Conservation (phyloP, 23 tunicate genomes). For the Halocynthia aurantium region DNA sequence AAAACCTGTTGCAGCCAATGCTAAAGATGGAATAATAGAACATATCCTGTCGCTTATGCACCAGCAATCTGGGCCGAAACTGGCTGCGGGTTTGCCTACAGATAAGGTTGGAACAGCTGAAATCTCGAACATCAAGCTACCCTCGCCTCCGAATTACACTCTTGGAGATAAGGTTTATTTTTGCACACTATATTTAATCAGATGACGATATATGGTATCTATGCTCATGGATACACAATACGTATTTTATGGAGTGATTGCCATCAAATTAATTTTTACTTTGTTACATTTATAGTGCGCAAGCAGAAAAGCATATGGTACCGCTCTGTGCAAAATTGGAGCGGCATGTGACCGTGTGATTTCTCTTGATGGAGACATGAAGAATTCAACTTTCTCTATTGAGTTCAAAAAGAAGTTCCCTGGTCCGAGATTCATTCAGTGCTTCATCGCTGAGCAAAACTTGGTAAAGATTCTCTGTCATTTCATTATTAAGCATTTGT, state of each 20-base stretch:
- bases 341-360: conserved; percentile 68
- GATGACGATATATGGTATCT: too few species aligned
- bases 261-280: neutral
- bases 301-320: conserved; percentile 74
- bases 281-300: conserved; percentile 28
- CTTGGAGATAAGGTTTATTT: conserved; percentile 60
- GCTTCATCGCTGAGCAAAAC: conserved; percentile 98
- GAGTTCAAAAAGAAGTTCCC: conserved; percentile 93
- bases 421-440: conserved; percentile 75
- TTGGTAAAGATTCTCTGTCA: conserved; percentile 23
- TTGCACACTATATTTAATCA: too few species aligned
- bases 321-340: conserved; percentile 74
- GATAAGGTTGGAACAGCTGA: conserved; percentile 30
- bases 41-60: conserved; percentile 26
- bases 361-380: conserved; percentile 95
- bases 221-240: too few species aligned
- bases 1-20: conserved; percentile 72
- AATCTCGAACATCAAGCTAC: conserved; percentile 44
- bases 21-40: conserved; percentile 45
- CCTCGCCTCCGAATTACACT: conserved; percentile 81
- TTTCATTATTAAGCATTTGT: too few species aligned
- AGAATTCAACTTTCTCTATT: conserved; percentile 87
- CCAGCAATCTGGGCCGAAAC: conserved; percentile 24
- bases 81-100: conserved; percentile 41
- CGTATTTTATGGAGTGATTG: too few species aligned